phyloP scores from a whole-genome alignment of 2,797 vertebrate species.

The Acipenser oxyrinchus region DNA sequence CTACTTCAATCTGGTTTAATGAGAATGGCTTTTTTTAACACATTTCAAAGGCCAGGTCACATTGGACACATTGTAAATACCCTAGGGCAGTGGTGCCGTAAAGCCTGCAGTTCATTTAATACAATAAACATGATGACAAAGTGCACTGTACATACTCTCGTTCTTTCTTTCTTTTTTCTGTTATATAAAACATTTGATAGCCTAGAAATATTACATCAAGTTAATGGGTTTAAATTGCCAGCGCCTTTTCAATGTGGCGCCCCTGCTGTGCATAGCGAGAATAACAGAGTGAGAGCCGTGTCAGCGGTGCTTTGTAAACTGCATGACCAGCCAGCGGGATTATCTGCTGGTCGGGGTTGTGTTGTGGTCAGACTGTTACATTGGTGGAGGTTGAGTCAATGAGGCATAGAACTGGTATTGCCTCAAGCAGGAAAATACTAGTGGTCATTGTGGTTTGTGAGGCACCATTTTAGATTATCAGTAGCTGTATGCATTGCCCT shows the following conservation, averaged over 20 bases:
- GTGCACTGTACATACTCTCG: not conserved
- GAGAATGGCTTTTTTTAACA: not conserved
- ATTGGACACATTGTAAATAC: not conserved
- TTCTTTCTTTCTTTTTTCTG: not conserved
- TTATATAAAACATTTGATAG: no score
- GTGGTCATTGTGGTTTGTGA: slow-evolving; percentile 12
- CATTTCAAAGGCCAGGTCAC: not conserved
- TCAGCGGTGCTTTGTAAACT: not conserved
- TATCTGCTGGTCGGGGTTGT: not conserved
- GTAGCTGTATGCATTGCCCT: no score
- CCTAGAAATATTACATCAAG: no score
- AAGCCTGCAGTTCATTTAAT: not conserved
- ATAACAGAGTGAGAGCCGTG: no score
- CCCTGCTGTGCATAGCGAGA: no score
- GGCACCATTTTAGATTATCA: no score
- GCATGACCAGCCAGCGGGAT: no score
- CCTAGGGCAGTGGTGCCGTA: not conserved
- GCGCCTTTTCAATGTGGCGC: no score
- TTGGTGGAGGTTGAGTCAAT: slow-evolving; percentile 23
- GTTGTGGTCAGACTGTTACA: slow-evolving; percentile 27
- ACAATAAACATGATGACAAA: not conserved
- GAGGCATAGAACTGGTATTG: slow-evolving; percentile 27
- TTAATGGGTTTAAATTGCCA: no score
- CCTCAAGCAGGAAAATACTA: slow-evolving; percentile 25
- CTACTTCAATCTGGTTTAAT: not conserved